Evolutionary conservation across 2,797 vertebrate genomes (phyloP).

Genomic region (Dicrostonyx torquatus): DNA sequence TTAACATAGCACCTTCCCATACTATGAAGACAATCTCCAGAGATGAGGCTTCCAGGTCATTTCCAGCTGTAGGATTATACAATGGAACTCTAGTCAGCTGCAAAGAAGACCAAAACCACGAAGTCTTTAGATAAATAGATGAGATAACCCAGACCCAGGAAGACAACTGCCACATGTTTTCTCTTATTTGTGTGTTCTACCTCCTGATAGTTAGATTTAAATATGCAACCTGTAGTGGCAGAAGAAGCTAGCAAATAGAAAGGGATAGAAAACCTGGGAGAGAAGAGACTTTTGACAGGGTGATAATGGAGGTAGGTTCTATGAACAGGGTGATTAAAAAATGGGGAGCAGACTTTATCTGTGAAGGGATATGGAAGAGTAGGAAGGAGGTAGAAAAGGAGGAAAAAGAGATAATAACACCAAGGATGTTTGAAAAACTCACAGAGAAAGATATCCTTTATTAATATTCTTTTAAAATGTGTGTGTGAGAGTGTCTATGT

Average conservation of each 20-base stretch:
- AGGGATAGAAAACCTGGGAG: too few relatives aligned
- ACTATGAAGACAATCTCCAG: neutral
- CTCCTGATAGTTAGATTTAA: neutral
- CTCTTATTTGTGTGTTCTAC: neutral
- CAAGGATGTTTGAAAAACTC: neutral
- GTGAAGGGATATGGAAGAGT: neutral
- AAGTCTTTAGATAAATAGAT: neutral
- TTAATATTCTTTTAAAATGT: neutral
- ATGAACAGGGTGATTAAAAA: neutral
- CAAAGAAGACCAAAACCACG: neutral
- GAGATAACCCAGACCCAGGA: neutral
- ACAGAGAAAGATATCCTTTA: neutral
- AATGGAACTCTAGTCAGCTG: neutral
- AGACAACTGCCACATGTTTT: neutral
- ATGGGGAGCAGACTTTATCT: neutral
- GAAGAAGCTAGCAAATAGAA: neutral
- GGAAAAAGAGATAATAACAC: neutral
- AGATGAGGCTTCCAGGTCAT: neutral
- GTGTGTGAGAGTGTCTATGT: neutral
- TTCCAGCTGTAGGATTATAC: neutral
- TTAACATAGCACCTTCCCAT: neutral
- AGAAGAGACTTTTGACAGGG: neutral
- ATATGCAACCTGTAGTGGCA: neutral
- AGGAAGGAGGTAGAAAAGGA: neutral
- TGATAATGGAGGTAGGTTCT: neutral